These are phyloP conservation scores for Plumapathes pennacea DNA, from an alignment of 92 coral and sea anemone genomes.

Conservation along the genomic window DNA sequence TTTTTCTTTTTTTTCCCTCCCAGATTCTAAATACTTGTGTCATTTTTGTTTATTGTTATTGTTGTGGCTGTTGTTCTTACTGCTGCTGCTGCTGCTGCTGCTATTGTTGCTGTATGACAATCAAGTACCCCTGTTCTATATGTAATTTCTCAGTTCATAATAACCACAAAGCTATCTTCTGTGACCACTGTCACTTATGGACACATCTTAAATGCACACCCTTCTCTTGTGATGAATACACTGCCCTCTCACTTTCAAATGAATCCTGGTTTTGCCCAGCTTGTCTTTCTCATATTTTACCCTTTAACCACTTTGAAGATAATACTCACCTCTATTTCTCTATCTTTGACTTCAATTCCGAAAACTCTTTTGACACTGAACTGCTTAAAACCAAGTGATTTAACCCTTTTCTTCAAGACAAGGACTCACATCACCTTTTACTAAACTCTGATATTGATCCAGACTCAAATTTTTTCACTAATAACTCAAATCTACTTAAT, in stretches of 20 bases:
- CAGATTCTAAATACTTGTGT: no score
- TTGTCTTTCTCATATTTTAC: slow-evolving; percentile 20
- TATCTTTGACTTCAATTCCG: slow-evolving; percentile 26
- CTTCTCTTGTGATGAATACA: slow-evolving; percentile 17
- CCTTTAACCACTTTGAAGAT: slow-evolving; percentile 20
- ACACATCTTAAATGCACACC: slow-evolving; percentile 41
- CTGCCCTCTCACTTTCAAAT: slow-evolving; percentile 17
- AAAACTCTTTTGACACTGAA: slow-evolving; percentile 13
- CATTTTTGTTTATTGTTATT: no score
- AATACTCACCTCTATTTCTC: slow-evolving; percentile 23
- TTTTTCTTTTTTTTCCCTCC: no score
- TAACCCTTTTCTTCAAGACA: slow-evolving; percentile 37
- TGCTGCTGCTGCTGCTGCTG: no score
- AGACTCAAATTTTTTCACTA: no score
- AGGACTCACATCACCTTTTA: no score
- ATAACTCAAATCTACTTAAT: no score
- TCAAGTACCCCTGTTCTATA: slow-evolving; percentile 19
- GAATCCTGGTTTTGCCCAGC: slow-evolving; percentile 27
- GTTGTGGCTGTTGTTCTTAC: no score
- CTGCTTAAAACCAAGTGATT: slow-evolving; percentile 18
- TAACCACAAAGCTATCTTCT: slow-evolving; percentile 31
- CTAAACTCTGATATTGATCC: no score
- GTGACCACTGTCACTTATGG: slow-evolving; percentile 26
- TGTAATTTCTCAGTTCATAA: slow-evolving; percentile 24
- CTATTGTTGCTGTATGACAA: no score